Base-by-base conservation (phyloP, 1,140 invertebrate genomes). In the Aleiodes sp. region DNA sequence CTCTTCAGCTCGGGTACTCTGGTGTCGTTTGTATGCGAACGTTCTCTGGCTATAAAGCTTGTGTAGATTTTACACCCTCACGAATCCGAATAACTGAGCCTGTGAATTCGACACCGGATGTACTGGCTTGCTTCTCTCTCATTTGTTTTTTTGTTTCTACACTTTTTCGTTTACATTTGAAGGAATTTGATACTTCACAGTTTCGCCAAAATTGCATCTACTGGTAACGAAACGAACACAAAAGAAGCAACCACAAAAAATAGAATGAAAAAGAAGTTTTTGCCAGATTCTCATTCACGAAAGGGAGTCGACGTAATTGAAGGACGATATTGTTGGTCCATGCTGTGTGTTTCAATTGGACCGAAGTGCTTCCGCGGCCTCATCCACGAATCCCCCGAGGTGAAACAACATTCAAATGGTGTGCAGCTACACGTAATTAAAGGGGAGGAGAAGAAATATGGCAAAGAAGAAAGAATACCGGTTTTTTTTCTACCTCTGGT, bases 21-120 rank as follows among this genome's bases (percentile, higher is more conserved):
- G 21, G 21, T 57, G 52, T 57, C 26, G 26, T 9, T 10, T 21
- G 21, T 6, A 33, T 33, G 9, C 9, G 21, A 28, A 57, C 24
- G 21, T 56, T 59, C 1, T n/a, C 56, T 9, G 56, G 4, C 8
- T 29, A n/a, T 31, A 29, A n/a, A 12, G 56, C 28, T 9, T 16
- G 28, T 59, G 65, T 60, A 60, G 56, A 68, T 68, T 68, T 68
- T 61, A 60, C 65, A 68, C 56, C 28, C 37, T 61, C 24, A 26
- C 39, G 57, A 46, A n/a, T 21, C 29, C 16, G 31, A 59, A 57
- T 59, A 59, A 59, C 24, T 29, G 26, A 28, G 56, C 9, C 26
- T 14, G 26, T 9, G 52, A 68, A 61, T 68, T 68, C 35, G 56
- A 68, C 65, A 68, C 65, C 56, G 65, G 65, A 68, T 68, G 46